Conservation (phyloP, 1,140 invertebrate genomes). For the Sarcophaga bullata region DNA sequence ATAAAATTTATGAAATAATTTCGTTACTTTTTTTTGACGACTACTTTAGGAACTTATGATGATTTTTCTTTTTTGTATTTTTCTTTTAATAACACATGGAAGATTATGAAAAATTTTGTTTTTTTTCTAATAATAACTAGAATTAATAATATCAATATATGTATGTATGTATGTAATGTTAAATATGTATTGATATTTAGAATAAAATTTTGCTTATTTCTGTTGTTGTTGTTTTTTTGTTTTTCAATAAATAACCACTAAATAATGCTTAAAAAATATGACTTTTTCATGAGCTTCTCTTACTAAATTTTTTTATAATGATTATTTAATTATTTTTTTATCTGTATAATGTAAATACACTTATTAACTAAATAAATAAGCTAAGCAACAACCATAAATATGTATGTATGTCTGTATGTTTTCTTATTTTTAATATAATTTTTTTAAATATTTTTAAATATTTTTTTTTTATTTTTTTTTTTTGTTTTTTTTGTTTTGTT, state of each 20-base stretch:
- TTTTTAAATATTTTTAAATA: background rate
- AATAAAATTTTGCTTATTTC: background rate
- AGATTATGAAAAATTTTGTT: background rate
- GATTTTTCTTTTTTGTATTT: background rate
- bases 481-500: background rate
- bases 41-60: conserved; percentile 24
- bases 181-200: background rate
- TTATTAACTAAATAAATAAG: conserved; percentile 38
- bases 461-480: background rate
- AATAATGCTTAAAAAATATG: conserved; percentile 20
- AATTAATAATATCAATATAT: background rate
- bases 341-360: conserved; percentile 32
- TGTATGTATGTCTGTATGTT: conserved; percentile 35
- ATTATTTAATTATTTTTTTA: too few species aligned
- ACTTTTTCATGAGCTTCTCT: background rate
- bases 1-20: too few species aligned
- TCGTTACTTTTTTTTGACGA: background rate
- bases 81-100: background rate
- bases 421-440: conserved; percentile 16
- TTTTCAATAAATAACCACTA: conserved; percentile 12
- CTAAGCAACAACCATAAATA: conserved; percentile 39
- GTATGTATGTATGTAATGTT: background rate
- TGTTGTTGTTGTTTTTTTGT: background rate
- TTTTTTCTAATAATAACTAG: too few species aligned
- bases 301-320: background rate